Conservation (phyloP, 2,888 invertebrate genomes). For the Euzophera pinguis region DNA sequence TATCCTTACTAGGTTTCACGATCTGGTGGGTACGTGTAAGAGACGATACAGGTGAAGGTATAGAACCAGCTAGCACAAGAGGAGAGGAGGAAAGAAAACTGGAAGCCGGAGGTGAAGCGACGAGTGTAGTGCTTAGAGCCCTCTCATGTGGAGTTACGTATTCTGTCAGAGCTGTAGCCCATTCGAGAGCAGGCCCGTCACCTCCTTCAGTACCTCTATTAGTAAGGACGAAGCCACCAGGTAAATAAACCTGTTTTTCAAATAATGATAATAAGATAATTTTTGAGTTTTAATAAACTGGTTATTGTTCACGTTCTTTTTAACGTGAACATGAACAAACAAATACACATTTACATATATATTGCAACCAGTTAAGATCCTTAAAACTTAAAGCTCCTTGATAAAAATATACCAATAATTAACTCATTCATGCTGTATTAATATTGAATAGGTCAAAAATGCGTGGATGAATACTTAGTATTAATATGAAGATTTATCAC, state of each 20-base stretch:
- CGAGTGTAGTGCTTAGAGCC: slow-evolving; percentile 53
- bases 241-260: slow-evolving; percentile 30
- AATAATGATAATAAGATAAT: too few species aligned
- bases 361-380: too few species aligned
- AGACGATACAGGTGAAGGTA: slow-evolving; percentile 55
- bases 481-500: too few species aligned
- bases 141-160: slow-evolving; percentile 66
- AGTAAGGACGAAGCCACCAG: slow-evolving; percentile 69
- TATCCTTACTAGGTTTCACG: slow-evolving; percentile 48
- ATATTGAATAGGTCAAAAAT: too few species aligned
- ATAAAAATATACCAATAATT: too few species aligned
- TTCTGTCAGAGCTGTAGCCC: slow-evolving; percentile 64
- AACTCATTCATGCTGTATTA: too few species aligned
- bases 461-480: too few species aligned
- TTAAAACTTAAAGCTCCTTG: too few species aligned
- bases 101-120: slow-evolving; percentile 64
- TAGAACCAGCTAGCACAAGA: slow-evolving; percentile 45
- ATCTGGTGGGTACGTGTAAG: slow-evolving; percentile 68
- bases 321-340: too few species aligned
- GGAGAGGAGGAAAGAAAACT: slow-evolving; percentile 60
- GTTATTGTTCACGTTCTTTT: too few species aligned
- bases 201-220: slow-evolving; percentile 56
- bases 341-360: too few species aligned
- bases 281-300: too few species aligned
- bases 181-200: slow-evolving; percentile 64